A percentile compares a stretch with the other conserved stretches of the same genome.
These are phyloP conservation scores for Manis crassicaudata DNA, from an alignment of 2,797 vertebrate genomes.

Conservation along the genomic window DNA sequence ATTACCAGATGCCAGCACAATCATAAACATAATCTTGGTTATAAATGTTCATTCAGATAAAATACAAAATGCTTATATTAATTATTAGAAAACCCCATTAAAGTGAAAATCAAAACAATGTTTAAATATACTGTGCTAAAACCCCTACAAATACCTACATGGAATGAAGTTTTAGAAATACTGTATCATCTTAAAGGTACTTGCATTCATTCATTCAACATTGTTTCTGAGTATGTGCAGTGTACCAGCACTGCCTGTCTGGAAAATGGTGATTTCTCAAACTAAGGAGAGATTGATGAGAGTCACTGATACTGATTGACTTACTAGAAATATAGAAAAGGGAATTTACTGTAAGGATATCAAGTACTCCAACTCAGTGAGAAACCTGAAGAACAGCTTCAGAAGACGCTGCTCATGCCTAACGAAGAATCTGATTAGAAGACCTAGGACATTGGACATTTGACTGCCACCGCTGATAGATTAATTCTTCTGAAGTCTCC, in stretches of 20 bases:
- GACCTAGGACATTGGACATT: not conserved
- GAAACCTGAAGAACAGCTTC: not conserved
- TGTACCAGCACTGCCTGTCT: not conserved
- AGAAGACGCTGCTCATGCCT: not conserved
- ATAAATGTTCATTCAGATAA: not conserved
- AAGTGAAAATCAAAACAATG: not conserved
- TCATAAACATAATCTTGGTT: not conserved
- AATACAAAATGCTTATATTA: slow-evolving; percentile 17
- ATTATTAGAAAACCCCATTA: slow-evolving; percentile 37
- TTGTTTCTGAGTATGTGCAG: not conserved
- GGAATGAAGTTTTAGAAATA: not conserved
- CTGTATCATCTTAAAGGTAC: not conserved
- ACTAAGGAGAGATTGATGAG: not conserved
- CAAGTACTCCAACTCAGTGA: not conserved
- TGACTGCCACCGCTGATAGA: not conserved
- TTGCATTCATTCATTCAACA: not conserved
- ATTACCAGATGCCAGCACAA: not conserved
- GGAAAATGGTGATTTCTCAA: not conserved
- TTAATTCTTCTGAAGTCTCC: slow-evolving; percentile 17
- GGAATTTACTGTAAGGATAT: not conserved
- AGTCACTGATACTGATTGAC: not conserved
- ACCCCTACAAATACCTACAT: not conserved
- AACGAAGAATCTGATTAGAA: not conserved
- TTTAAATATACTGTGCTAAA: not conserved
- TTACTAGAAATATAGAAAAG: not conserved